These are phyloP conservation scores for Bombus confusus DNA, from an alignment of 1,140 invertebrate genomes.

Conservation along the genomic window DNA sequence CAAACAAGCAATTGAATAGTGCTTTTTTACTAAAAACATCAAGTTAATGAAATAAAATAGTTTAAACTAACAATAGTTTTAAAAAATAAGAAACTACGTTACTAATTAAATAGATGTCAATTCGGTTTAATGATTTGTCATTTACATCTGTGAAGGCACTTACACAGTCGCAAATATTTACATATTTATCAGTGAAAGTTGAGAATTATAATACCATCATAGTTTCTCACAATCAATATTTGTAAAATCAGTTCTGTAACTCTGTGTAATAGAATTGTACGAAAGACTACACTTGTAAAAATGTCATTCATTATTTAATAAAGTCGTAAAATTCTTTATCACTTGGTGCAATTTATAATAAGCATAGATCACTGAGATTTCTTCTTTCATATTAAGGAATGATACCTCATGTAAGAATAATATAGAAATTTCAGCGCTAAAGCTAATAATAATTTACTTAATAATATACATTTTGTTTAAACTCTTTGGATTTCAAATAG, in stretches of 20 bases:
- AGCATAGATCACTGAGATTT: conserved; percentile 12
- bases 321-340: conserved; percentile 15
- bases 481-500: conserved; percentile 98
- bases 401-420: conserved; percentile 32
- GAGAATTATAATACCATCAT: conserved; percentile 2
- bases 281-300: conserved; percentile 32
- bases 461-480: conserved; percentile 79
- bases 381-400: conserved; percentile 33
- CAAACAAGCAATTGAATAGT: neutral
- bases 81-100: neutral
- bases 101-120: conserved; percentile 7
- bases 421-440: conserved; percentile 33
- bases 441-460: conserved; percentile 14
- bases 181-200: conserved; percentile 10
- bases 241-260: conserved; percentile 46
- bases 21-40: conserved; percentile 15
- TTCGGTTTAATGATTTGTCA: conserved; percentile 13
- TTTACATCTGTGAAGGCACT: conserved; percentile 37
- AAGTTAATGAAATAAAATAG: neutral
- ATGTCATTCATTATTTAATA: neutral
- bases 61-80: neutral
- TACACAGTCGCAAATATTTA: conserved; percentile 36
- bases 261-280: conserved; percentile 43
- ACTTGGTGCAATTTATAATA: conserved; percentile 9
- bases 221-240: neutral